A percentile compares a stretch with the other conserved stretches of the same genome.
phyloP scores from a whole-genome alignment of 2,888 invertebrate genomes.

The Acrocera orbiculus region DNA sequence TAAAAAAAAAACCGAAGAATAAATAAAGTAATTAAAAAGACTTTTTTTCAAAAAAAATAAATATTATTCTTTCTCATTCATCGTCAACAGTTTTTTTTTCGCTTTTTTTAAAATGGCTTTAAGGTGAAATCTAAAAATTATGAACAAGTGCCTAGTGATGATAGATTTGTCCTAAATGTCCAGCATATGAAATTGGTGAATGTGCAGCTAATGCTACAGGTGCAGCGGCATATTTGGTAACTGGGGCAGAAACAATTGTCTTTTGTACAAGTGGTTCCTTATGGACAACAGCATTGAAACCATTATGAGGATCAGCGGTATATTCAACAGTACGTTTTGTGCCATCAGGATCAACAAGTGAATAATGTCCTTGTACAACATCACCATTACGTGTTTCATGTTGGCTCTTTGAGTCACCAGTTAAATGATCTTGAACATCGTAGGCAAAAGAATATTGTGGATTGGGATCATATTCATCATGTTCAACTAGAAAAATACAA shows the following conservation, averaged over 20 bases:
- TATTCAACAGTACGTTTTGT: slow-evolving; percentile 39
- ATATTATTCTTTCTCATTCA: too few species aligned
- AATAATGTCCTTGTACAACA: slow-evolving; percentile 34
- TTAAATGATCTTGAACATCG: slow-evolving; percentile 25
- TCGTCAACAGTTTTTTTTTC: too few species aligned
- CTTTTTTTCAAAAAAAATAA: too few species aligned
- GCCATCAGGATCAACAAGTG: slow-evolving; percentile 33
- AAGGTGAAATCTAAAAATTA: too few species aligned
- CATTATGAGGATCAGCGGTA: slow-evolving; percentile 29
- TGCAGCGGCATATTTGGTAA: slow-evolving; percentile 9
- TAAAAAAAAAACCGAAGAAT: too few species aligned
- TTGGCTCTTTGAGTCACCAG: slow-evolving; percentile 31
- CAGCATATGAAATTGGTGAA: slow-evolving; percentile 1
- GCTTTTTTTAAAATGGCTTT: too few species aligned
- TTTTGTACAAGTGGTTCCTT: slow-evolving; percentile 27
- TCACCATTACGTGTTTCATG: slow-evolving; percentile 39
- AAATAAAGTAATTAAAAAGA: too few species aligned
- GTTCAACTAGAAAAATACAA: too few species aligned
- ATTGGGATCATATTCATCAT: slow-evolving; percentile 13
- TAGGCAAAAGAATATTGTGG: slow-evolving; percentile 27
- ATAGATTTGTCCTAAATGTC: too few species aligned
- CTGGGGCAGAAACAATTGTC: slow-evolving; percentile 12
- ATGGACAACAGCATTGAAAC: slow-evolving; percentile 29
- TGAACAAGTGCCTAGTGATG: too few species aligned
- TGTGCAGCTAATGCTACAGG: slow-evolving; percentile 1